These are phyloP conservation scores for Siderastrea radians DNA, from an alignment of 92 coral and sea anemone genomes.

Conservation along the genomic window DNA sequence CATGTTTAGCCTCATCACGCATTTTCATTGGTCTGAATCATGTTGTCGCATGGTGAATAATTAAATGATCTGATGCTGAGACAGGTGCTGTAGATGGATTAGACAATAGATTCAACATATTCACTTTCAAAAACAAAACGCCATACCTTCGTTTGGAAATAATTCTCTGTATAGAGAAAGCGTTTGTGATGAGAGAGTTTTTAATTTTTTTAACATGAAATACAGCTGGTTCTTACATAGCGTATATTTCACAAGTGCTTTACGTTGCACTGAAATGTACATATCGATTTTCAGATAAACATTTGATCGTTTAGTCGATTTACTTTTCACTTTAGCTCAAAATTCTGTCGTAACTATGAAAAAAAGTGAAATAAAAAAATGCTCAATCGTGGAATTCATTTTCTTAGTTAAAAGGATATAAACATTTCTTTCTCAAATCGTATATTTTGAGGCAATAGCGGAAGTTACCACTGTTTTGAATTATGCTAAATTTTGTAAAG, in stretches of 20 bases:
- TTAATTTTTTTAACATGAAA: neutral
- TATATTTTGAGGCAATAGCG: too few species aligned
- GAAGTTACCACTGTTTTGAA: neutral
- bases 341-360: neutral
- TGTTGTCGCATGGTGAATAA: slow-evolving; percentile 30
- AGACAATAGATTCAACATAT: slow-evolving; percentile 12
- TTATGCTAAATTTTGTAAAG: neutral
- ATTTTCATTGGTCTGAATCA: slow-evolving; percentile 28
- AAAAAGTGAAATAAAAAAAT: neutral
- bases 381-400: neutral
- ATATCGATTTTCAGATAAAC: neutral
- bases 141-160: neutral
- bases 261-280: neutral
- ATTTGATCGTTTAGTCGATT: neutral
- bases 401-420: too few species aligned
- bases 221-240: neutral
- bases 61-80: slow-evolving; percentile 1
- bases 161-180: neutral
- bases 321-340: neutral
- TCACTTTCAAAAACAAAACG: slow-evolving; percentile 1
- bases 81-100: slow-evolving; percentile 32
- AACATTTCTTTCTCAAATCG: neutral
- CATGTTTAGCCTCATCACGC: slow-evolving; percentile 2
- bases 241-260: neutral
- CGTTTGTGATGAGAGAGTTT: neutral